Evolutionary conservation across 2,113 vertebrate genomes (phyloP).

Genomic region (Lamprologus tigripictilis): DNA sequence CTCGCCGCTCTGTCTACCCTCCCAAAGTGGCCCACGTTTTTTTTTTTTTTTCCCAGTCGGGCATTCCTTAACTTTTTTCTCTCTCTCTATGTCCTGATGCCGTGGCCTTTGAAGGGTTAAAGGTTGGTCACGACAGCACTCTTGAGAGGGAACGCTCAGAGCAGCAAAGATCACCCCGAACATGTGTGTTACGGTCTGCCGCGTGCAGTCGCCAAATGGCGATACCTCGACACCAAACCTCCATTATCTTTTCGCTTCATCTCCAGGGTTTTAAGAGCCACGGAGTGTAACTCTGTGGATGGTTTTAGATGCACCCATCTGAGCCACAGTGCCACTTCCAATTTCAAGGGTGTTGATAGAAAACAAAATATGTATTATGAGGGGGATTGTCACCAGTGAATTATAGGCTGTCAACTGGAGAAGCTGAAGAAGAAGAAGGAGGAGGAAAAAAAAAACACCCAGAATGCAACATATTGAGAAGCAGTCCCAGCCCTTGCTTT

Average conservation of each 20-base stretch:
- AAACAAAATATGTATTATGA: conserved; percentile 70
- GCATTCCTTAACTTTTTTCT: conserved; percentile 40
- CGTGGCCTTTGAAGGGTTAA: conserved; percentile 24
- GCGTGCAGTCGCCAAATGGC: conserved; percentile 7
- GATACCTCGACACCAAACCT: conserved; percentile 27
- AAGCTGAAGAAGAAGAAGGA: background rate
- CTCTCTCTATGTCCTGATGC: background rate
- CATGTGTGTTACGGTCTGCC: conserved; percentile 10
- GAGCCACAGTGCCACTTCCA: conserved; percentile 48
- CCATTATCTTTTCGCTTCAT: conserved; percentile 42
- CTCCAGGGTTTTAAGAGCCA: conserved; percentile 41
- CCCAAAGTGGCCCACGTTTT: conserved; percentile 19
- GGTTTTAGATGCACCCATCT: conserved; percentile 19
- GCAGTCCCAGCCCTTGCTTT: conserved; percentile 35
- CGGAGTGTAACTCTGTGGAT: conserved; percentile 28
- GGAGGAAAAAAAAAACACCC: conserved; percentile 12
- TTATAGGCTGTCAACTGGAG: conserved; percentile 49
- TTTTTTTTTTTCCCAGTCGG: conserved; percentile 7
- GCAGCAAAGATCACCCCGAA: background rate
- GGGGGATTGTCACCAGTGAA: conserved; percentile 51
- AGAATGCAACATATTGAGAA: conserved; percentile 49
- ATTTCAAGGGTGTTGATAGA: conserved; percentile 54
- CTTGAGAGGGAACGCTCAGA: background rate
- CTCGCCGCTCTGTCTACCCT: conserved; percentile 47
- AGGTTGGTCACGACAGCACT: conserved; percentile 17